Percentiles rank a stretch among this genome's conserved stretches.
These are phyloP conservation scores for Ellobius talpinus DNA, from an alignment of 2,113 vertebrate genomes.

Conservation along the genomic window DNA sequence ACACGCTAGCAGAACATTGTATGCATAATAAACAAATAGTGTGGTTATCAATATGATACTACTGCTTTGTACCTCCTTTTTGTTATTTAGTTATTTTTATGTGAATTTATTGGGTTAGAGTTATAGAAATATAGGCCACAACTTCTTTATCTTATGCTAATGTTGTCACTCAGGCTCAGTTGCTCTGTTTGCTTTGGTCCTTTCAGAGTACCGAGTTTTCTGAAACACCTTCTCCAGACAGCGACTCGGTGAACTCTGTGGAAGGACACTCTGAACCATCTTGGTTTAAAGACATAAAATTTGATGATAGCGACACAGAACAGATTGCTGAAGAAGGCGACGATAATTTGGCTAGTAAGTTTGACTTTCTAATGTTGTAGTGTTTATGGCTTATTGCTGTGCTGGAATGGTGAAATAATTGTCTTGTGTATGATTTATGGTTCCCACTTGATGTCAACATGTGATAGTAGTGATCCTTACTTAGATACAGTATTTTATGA, in stretches of 20 bases:
- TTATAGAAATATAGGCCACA: background rate
- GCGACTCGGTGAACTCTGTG: slow-evolving; percentile 96
- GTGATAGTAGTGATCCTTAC: slow-evolving; percentile 50
- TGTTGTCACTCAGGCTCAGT: background rate
- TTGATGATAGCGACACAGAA: slow-evolving; percentile 98
- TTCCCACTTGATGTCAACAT: slow-evolving; percentile 68
- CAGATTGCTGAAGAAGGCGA: slow-evolving; percentile 96
- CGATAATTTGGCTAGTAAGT: slow-evolving; percentile 94
- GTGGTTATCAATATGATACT: background rate
- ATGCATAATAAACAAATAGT: background rate
- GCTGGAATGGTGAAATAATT: slow-evolving; percentile 17
- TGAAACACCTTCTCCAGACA: slow-evolving; percentile 98
- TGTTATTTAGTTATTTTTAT: slow-evolving; percentile 14
- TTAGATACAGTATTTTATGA: slow-evolving; percentile 83
- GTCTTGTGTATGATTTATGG: slow-evolving; percentile 52
- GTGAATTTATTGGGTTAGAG: background rate
- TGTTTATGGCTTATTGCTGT: slow-evolving; percentile 41
- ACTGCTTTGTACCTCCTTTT: background rate
- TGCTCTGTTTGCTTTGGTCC: slow-evolving; percentile 59
- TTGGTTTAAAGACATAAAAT: slow-evolving; percentile 99
- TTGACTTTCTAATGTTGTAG: slow-evolving; percentile 66
- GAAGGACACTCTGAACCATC: slow-evolving; percentile 99
- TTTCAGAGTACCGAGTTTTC: slow-evolving; percentile 96
- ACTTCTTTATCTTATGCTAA: background rate
- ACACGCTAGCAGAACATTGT: too few species aligned